Base-by-base conservation (phyloP, 2,797 vertebrate genomes). In the Mareca penelope region DNA sequence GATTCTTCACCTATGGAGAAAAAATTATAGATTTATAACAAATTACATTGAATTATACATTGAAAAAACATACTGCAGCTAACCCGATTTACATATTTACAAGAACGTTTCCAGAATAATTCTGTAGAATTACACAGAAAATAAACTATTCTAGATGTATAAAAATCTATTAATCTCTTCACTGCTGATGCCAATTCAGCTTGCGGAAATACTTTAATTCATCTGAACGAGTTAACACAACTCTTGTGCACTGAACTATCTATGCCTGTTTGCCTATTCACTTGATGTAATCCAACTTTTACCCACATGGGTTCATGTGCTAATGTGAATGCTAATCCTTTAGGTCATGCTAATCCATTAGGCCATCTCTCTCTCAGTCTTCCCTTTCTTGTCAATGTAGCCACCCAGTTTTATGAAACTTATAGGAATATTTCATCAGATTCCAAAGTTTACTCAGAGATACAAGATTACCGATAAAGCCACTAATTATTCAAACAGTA, bases 31-130 rank as follows among this genome's bases (percentile, higher is more conserved):
- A 44, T 80, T 40, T 42, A 12, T 77, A 21, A 48, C 2, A 39
- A 85, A 60, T 53, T 56, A 40, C 48, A 83, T 15, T 4, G 5
- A 0, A 0, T 29, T 60, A 46, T 17, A 57, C 24, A 26, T 9
- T 48, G 48, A 73, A 61, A 37, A 80, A 87, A 12, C 22, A 39
- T 33, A 68, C 4, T 33, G 0, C 1, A 87, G 56, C 69, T 87
- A 19, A 87, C 40, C 12, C 24, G 23, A 10, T 57, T 64, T 46
- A 23, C 24, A 4, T 12, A 2, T 3, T 83, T 77, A 55, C 5
- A 39, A 4, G 56, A 12, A 46, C 19, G 29, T 26, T 68, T 87
- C 57, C 18, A 72, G 72, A 90, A 39, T 7, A 75, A 14, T 39
- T 71, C 12, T 61, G 22, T 55, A 81, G 61, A 48, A 31, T 63